phyloP scores from a whole-genome alignment of 1,140 invertebrate genomes.

The Drosophila tristis region DNA sequence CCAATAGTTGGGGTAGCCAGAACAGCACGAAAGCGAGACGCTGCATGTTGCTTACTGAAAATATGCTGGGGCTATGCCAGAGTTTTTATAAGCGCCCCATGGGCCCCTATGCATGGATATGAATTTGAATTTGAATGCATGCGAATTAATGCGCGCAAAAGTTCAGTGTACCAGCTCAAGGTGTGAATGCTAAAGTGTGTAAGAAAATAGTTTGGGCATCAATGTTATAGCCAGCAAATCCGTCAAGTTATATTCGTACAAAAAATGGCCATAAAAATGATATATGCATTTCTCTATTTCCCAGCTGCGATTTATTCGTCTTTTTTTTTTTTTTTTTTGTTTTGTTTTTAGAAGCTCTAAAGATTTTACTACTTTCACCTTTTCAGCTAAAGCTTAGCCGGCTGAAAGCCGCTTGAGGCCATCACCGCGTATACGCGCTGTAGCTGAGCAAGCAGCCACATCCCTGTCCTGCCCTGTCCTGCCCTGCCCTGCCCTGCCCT shows the following conservation, averaged over 20 bases:
- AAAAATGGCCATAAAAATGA: background rate
- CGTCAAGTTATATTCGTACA: background rate
- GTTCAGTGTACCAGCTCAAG: too few species aligned
- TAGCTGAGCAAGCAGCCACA: too few species aligned
- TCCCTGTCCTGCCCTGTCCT: too few species aligned
- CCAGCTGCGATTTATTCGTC: too few species aligned
- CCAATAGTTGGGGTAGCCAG: slow-evolving; percentile 3
- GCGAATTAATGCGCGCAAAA: too few species aligned
- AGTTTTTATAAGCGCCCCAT: slow-evolving; percentile 5
- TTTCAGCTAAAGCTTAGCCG: slow-evolving; percentile 19
- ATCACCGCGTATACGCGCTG: slow-evolving; percentile 34
- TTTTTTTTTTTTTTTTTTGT: background rate
- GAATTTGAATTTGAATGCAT: too few species aligned
- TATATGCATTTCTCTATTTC: background rate
- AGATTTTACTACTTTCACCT: slow-evolving; percentile 25
- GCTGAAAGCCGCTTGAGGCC: slow-evolving; percentile 25
- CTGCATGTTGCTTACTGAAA: slow-evolving; percentile 18
- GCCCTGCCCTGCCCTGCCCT: too few species aligned
- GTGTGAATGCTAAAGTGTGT: too few species aligned
- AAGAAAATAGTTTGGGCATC: too few species aligned
- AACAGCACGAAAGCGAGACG: background rate
- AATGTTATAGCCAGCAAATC: too few species aligned
- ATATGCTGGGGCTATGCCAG: too few species aligned
- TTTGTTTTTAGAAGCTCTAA: slow-evolving; percentile 10
- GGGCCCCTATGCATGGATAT: slow-evolving; percentile 9